A percentile compares a stretch with the other conserved stretches of the same genome.
Evolutionary conservation across 1,140 invertebrate genomes (phyloP).

Genomic region (Lerema accius): DNA sequence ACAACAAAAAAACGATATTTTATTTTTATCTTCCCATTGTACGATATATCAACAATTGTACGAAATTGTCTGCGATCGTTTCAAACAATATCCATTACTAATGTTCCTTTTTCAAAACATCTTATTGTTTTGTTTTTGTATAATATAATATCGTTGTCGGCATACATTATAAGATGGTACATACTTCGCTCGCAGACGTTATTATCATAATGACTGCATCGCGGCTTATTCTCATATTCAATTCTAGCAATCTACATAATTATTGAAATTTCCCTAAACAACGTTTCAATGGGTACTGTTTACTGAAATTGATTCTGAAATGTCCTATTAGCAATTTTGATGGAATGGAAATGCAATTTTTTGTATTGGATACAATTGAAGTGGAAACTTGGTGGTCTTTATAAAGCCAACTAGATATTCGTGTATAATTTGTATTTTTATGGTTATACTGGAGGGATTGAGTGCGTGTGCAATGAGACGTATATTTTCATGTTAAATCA

Average conservation of each 20-base stretch:
- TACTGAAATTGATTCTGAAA: conserved; percentile 6
- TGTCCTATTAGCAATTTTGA: conserved; percentile 2
- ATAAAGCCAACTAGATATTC: no score
- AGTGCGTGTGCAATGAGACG: no score
- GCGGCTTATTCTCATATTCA: conserved; percentile 29
- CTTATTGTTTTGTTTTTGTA: not conserved
- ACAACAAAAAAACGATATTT: no score
- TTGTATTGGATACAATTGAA: not conserved
- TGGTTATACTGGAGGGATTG: no score
- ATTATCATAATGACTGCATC: conserved; percentile 32
- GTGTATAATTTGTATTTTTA: no score
- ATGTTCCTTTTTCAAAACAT: no score
- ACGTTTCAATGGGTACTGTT: not conserved
- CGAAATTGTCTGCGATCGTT: no score
- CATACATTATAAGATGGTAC: conserved; percentile 17
- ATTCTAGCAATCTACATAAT: conserved; percentile 31
- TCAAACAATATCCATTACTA: no score
- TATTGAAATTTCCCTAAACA: conserved; percentile 30
- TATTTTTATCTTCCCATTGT: no score
- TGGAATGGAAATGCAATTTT: conserved; percentile 1
- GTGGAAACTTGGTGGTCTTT: not conserved
- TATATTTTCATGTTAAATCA: no score
- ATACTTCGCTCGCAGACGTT: conserved; percentile 3
- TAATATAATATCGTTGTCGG: not conserved
- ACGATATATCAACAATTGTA: no score